Conservation (phyloP, 2,113 vertebrate species). For the Leucosticte australis region DNA sequence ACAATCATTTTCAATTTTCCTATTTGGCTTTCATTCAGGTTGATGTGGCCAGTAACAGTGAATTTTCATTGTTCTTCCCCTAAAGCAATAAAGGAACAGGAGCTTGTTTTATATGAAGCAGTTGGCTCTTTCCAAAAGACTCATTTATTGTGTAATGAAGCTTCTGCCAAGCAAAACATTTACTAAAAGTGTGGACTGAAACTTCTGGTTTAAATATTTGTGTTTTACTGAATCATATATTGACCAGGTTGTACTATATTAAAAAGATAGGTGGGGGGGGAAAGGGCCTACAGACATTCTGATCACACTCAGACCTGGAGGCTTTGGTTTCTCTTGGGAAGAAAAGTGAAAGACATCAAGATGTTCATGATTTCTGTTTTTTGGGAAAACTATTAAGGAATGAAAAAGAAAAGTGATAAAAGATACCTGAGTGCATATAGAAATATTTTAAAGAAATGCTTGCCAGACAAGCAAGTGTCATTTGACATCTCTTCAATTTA, state of each 20-base stretch:
- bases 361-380: background rate
- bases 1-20: conserved; percentile 71
- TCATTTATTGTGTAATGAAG: conserved; percentile 47
- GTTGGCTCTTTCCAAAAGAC: conserved; percentile 38
- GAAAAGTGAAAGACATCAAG: background rate
- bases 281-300: background rate
- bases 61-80: conserved; percentile 38
- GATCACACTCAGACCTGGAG: background rate
- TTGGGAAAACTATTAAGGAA: background rate
- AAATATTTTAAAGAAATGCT: background rate
- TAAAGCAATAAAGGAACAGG: conserved; percentile 37
- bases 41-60: conserved; percentile 59
- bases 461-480: background rate
- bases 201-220: background rate
- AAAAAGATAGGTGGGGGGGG: background rate
- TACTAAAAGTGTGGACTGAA: background rate
- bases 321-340: background rate
- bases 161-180: conserved; percentile 45
- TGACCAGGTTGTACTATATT: background rate
- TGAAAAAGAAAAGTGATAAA: background rate
- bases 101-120: conserved; percentile 25
- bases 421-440: background rate
- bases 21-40: conserved; percentile 68
- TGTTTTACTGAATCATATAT: background rate
- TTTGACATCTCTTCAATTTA: background rate